Evolutionary conservation across 92 coral and sea anemone genomes (phyloP).

Genomic region (Zoanthus sansibaricus): DNA sequence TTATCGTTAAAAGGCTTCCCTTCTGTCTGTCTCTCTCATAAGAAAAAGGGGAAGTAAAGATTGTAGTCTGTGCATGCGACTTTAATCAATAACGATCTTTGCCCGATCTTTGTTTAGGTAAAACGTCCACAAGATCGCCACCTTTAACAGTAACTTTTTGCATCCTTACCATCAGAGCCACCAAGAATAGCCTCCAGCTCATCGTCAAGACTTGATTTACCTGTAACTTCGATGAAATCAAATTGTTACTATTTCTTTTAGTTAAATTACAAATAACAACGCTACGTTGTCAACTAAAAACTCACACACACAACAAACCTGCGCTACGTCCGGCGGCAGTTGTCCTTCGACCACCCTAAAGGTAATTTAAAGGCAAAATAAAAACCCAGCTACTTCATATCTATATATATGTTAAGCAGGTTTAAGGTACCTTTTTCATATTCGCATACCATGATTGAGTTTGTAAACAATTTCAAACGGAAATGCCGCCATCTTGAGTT

Average conservation of each 20-base stretch:
- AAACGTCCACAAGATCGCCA: not conserved
- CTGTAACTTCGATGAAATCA: not conserved
- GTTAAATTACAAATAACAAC: not conserved
- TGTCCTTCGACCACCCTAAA: constrained; percentile 77
- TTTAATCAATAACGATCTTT: too few relatives aligned
- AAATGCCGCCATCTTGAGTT: constrained; percentile 67
- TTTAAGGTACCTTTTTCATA: constrained; percentile 73
- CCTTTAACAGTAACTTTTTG: not conserved
- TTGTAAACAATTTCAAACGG: constrained; percentile 41
- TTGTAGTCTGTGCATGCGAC: too few relatives aligned
- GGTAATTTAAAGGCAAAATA: not conserved
- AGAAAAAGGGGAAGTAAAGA: too few relatives aligned
- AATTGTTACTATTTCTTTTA: too few relatives aligned
- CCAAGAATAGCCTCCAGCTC: constrained; percentile 36
- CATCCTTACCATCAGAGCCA: constrained; percentile 35
- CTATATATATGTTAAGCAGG: not conserved
- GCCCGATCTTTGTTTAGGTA: too few relatives aligned
- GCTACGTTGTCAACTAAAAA: not conserved
- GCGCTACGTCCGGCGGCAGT: constrained; percentile 71
- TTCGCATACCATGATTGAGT: constrained; percentile 42
- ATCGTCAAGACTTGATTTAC: constrained; percentile 33
- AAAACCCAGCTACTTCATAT: not conserved
- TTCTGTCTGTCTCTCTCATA: too few relatives aligned
- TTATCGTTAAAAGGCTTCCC: too few relatives aligned
- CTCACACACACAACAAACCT: constrained; percentile 34